These are phyloP conservation scores for Atta cephalotes DNA, from an alignment of 1,140 invertebrate species.

Conservation along the genomic window DNA sequence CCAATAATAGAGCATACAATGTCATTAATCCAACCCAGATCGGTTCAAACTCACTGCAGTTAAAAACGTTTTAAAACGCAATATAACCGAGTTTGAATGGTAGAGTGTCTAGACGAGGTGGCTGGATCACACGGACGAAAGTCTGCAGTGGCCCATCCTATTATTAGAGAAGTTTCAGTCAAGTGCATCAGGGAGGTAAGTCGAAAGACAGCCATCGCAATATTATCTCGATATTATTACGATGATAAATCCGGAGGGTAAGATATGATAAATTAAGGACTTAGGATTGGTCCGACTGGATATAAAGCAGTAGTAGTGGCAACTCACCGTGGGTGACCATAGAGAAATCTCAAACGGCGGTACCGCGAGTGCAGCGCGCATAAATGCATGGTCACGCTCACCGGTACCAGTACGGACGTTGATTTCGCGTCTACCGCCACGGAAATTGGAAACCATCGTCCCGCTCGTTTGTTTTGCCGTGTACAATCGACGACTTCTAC, in stretches of 20 bases:
- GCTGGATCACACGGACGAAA: conserved; percentile 15
- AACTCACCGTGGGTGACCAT: conserved; percentile 27
- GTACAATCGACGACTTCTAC: conserved; percentile 48
- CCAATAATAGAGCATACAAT: too few relatives aligned
- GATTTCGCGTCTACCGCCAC: conserved; percentile 76
- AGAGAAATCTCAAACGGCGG: conserved; percentile 29
- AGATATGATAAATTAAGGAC: conserved; percentile 1
- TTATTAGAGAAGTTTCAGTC: conserved; percentile 53
- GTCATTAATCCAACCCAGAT: too few relatives aligned
- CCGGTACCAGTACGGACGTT: conserved; percentile 59
- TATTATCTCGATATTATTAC: conserved; percentile 20
- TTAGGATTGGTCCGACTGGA: neutral
- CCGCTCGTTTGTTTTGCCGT: conserved; percentile 65
- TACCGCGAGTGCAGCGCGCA: neutral
- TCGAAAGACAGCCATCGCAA: neutral
- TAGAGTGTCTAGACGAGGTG: neutral
- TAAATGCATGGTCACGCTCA: conserved; percentile 53
- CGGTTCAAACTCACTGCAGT: too few relatives aligned
- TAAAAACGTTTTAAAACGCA: too few relatives aligned
- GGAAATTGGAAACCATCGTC: conserved; percentile 76
- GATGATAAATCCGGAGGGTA: conserved; percentile 14
- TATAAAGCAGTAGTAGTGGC: neutral
- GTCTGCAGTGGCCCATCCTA: conserved; percentile 14
- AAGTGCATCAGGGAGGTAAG: conserved; percentile 4
- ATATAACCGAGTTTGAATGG: neutral